These are phyloP conservation scores for Jacana jacana DNA, from an alignment of 2,113 vertebrate genomes.

Conservation along the genomic window DNA sequence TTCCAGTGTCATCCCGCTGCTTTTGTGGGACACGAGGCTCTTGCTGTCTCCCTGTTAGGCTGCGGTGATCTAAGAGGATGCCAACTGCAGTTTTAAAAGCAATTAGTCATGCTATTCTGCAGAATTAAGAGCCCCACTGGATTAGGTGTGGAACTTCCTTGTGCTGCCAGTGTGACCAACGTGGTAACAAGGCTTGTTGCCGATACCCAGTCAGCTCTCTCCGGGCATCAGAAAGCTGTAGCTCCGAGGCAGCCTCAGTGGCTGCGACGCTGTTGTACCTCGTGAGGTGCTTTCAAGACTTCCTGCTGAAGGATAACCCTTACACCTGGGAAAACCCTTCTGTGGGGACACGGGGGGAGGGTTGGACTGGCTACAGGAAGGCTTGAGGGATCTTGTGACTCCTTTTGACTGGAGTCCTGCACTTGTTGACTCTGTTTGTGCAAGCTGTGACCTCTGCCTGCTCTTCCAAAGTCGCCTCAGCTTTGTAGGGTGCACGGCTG, in stretches of 20 bases:
- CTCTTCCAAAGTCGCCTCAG: not conserved
- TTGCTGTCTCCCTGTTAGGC: not conserved
- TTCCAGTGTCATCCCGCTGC: not conserved
- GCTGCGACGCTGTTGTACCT: not conserved
- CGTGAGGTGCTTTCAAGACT: not conserved
- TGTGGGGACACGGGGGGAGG: too few relatives aligned
- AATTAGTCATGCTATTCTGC: not conserved
- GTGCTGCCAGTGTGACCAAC: not conserved
- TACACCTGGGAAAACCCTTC: not conserved
- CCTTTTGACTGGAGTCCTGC: not conserved
- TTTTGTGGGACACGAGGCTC: rapidly evolving
- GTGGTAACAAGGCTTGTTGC: not conserved
- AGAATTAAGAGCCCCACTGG: not conserved
- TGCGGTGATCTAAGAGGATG: not conserved
- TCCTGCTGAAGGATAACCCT: not conserved
- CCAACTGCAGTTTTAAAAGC: not conserved
- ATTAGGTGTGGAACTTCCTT: not conserved
- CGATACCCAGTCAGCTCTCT: not conserved
- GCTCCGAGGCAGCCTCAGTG: not conserved
- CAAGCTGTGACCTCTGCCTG: not conserved
- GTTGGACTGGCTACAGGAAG: not conserved
- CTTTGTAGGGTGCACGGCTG: not conserved
- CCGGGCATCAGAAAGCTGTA: not conserved
- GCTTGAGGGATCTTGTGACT: not conserved
- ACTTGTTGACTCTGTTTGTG: not conserved